phyloP scores from a whole-genome alignment of 2,113 vertebrate species.

The Phycodurus eques region DNA sequence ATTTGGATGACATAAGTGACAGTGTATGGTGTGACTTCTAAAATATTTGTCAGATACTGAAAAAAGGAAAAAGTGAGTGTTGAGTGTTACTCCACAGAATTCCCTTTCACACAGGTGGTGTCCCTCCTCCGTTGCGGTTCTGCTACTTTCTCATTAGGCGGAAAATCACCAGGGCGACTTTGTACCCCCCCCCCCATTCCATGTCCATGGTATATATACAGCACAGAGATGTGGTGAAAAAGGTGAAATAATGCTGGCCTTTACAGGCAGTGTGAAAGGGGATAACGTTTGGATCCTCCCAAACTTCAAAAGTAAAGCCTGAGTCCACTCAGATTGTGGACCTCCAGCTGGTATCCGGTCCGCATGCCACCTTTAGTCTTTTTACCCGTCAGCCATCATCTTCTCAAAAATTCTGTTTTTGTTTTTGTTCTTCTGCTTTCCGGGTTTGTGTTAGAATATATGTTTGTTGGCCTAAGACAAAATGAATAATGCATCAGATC shows the following conservation, averaged over 20 bases:
- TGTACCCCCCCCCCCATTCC: not conserved
- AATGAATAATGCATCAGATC: slow-evolving; percentile 72
- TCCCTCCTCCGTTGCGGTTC: not conserved
- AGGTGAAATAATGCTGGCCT: not conserved
- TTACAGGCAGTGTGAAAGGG: not conserved
- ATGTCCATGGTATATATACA: not conserved
- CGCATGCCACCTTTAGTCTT: slow-evolving; percentile 13
- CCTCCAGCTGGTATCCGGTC: slow-evolving; percentile 13
- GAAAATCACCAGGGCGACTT: not conserved
- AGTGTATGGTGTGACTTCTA: too few relatives aligned
- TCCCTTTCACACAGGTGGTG: not conserved
- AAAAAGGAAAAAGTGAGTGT: not conserved
- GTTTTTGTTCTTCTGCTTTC: slow-evolving; percentile 21
- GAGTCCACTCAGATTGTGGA: slow-evolving; percentile 4
- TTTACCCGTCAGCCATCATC: slow-evolving; percentile 29
- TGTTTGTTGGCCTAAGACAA: slow-evolving; percentile 36
- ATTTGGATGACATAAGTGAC: too few relatives aligned
- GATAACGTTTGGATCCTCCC: not conserved
- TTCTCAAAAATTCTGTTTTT: slow-evolving; percentile 33
- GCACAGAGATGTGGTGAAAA: not conserved
- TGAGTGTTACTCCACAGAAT: not conserved
- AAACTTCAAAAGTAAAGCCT: slow-evolving; percentile 2
- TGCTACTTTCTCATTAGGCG: not conserved
- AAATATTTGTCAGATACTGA: too few relatives aligned
- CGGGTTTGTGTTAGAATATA: slow-evolving; percentile 40